Evolutionary conservation across 2,113 vertebrate species (phyloP).

Genomic region (Benitochromis conjunctus): DNA sequence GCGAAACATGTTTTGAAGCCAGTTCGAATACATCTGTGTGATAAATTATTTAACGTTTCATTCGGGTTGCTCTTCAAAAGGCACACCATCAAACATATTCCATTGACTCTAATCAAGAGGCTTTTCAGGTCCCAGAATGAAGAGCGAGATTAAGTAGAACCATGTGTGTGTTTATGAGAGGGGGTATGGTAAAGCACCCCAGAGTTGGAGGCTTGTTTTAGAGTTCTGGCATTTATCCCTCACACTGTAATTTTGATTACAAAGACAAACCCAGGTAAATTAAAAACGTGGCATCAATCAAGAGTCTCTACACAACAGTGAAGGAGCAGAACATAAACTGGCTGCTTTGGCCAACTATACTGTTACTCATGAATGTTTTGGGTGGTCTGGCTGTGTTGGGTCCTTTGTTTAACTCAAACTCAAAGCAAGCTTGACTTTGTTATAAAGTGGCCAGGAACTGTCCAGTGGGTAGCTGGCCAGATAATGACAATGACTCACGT

Average conservation of each 20-base stretch:
- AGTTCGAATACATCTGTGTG: background rate
- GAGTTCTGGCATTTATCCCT: constrained; percentile 53
- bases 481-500: constrained; percentile 3
- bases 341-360: background rate
- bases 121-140: constrained; percentile 36
- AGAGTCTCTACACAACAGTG: constrained; percentile 21
- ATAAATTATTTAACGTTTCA: constrained; percentile 40
- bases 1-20: background rate
- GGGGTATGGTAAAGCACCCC: constrained; percentile 7
- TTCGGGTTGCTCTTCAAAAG: constrained; percentile 31
- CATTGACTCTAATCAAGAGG: constrained; percentile 57
- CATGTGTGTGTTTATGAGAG: constrained; percentile 62
- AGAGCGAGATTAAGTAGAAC: constrained; percentile 46
- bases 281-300: constrained; percentile 63
- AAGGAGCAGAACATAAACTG: constrained; percentile 19
- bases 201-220: constrained; percentile 37
- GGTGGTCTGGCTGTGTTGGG: constrained; percentile 47
- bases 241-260: constrained; percentile 60
- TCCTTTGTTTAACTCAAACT: constrained; percentile 35
- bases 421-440: constrained; percentile 3
- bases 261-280: constrained; percentile 34
- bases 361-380: constrained; percentile 37
- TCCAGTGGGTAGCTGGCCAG: constrained; percentile 1
- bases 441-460: background rate
- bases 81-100: constrained; percentile 29